phyloP scores from a whole-genome alignment of 2,888 invertebrate species.

The Troides aeacus region DNA sequence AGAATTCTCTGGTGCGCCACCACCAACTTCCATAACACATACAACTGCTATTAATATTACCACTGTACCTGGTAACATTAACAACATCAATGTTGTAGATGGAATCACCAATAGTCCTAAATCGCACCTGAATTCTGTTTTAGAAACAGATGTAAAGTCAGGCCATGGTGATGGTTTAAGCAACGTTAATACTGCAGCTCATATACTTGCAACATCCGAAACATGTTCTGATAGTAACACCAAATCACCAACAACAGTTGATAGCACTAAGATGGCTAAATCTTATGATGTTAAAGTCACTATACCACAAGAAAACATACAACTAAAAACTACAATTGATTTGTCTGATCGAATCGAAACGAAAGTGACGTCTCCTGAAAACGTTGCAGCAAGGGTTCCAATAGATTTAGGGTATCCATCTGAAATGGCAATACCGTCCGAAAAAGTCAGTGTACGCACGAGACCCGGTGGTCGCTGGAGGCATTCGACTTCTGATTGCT shows the following conservation, averaged over 20 bases:
- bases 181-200: background rate
- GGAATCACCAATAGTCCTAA: background rate
- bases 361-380: slow-evolving; percentile 10
- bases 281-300: background rate
- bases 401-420: background rate
- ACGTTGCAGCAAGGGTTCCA: slow-evolving; percentile 3
- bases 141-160: background rate
- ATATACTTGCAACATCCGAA: background rate
- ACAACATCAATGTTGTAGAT: slow-evolving; percentile 7
- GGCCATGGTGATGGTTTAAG: background rate
- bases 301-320: background rate
- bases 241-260: background rate
- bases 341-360: slow-evolving; percentile 13
- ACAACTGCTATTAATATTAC: background rate
- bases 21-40: background rate
- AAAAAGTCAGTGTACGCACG: slow-evolving; percentile 1
- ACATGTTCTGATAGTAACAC: background rate
- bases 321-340: background rate
- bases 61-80: background rate
- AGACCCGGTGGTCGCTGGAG: slow-evolving; percentile 45
- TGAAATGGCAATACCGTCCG: slow-evolving; percentile 6
- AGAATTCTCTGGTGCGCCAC: slow-evolving; percentile 6
- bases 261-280: background rate
- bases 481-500: slow-evolving; percentile 58
- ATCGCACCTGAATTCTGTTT: background rate